A percentile compares a stretch with the other conserved stretches of the same genome.
phyloP scores from a whole-genome alignment of 2,113 vertebrate genomes.

The Grantiella picta region DNA sequence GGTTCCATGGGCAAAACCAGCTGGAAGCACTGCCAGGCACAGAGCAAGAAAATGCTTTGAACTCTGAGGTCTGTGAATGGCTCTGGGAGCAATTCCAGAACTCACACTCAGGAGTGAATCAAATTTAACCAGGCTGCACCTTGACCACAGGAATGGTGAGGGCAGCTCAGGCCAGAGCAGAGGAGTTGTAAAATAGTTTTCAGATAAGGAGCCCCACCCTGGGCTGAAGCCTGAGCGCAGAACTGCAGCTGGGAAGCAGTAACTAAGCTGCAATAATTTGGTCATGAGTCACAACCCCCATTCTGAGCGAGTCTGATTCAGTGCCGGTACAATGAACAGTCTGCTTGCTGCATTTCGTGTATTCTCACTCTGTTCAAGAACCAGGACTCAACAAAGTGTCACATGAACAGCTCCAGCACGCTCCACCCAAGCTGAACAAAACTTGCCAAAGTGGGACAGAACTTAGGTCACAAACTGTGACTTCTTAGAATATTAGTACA shows the following conservation, averaged over 20 bases:
- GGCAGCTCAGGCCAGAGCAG: background rate
- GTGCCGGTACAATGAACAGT: background rate
- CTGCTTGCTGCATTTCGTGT: background rate
- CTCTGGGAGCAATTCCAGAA: background rate
- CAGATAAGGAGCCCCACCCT: background rate
- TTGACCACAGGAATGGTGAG: background rate
- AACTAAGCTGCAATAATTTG: background rate
- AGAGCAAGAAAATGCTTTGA: background rate
- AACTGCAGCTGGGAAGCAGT: background rate
- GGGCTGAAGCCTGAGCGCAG: background rate
- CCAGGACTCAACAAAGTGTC: background rate
- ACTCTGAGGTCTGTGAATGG: background rate
- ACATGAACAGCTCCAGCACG: background rate
- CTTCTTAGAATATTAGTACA: accelerated
- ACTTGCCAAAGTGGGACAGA: background rate
- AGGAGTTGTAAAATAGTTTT: background rate
- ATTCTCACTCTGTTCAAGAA: background rate
- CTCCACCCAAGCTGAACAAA: background rate
- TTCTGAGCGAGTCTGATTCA: background rate
- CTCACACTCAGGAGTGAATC: background rate
- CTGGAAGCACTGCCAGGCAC: background rate
- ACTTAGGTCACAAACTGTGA: background rate
- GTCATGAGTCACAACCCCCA: background rate
- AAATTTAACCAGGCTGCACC: background rate
- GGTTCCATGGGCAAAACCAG: background rate